phyloP scores from a whole-genome alignment of 1,140 invertebrate species.

The Fopius arisanus region DNA sequence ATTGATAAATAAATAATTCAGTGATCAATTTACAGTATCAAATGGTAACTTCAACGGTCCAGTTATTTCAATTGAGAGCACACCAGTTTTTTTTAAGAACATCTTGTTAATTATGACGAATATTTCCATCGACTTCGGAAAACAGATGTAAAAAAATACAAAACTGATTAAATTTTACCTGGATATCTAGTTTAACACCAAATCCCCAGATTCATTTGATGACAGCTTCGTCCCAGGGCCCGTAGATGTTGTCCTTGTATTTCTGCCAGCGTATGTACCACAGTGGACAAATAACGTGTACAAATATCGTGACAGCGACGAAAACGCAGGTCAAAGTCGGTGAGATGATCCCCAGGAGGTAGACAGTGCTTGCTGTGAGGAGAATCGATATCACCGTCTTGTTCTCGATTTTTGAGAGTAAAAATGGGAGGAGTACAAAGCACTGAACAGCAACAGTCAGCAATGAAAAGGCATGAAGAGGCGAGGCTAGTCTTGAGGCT shows the following conservation, averaged over 20 bases:
- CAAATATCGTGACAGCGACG: constrained; percentile 69
- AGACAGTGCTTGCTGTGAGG: constrained; percentile 54
- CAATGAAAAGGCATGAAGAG: constrained; percentile 87
- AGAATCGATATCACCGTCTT: constrained; percentile 47
- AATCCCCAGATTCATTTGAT: constrained; percentile 43
- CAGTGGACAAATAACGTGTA: constrained; percentile 79
- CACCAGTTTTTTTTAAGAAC: not conserved
- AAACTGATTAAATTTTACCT: no score
- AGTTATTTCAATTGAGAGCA: not conserved
- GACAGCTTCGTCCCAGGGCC: constrained; percentile 94
- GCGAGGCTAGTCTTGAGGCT: constrained; percentile 85
- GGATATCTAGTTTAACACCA: no score
- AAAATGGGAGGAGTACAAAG: constrained; percentile 88
- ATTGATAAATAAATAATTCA: constrained; percentile 12
- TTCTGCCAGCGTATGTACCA: constrained; percentile 83
- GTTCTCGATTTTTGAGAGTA: constrained; percentile 65
- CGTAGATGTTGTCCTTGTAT: constrained; percentile 93
- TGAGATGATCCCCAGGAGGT: constrained; percentile 69
- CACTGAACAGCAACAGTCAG: constrained; percentile 85
- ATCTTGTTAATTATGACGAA: no score
- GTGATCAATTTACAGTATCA: not conserved
- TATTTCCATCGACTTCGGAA: no score
- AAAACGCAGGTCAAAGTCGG: constrained; percentile 69
- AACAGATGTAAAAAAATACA: no score
- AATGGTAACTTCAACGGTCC: not conserved